phyloP scores from a whole-genome alignment of 2,888 invertebrate species.

The Griposia aprilina region DNA sequence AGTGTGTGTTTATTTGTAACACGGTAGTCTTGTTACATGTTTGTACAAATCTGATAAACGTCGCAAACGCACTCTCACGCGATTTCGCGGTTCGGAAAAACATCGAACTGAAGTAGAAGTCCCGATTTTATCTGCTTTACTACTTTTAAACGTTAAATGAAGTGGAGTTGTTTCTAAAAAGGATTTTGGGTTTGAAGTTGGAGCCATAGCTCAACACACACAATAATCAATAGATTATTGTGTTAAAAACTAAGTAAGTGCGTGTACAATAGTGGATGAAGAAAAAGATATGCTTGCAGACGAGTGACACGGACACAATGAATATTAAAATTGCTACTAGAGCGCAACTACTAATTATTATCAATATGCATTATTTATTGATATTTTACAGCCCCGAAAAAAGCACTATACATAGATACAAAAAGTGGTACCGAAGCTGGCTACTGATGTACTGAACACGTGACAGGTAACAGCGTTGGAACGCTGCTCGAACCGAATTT shows the following conservation, averaged over 20 bases:
- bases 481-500: slow-evolving; percentile 43
- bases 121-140: slow-evolving; percentile 58
- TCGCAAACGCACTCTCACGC: slow-evolving; percentile 76
- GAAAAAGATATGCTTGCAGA: background rate
- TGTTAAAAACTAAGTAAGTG: background rate
- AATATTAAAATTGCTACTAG: background rate
- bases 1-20: slow-evolving; percentile 78
- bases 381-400: background rate
- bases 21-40: slow-evolving; percentile 80
- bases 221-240: no score
- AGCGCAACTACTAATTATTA: no score
- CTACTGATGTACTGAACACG: slow-evolving; percentile 65
- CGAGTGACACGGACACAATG: no score
- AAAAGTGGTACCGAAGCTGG: slow-evolving; percentile 26
- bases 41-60: slow-evolving; percentile 81
- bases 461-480: slow-evolving; percentile 33
- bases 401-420: background rate
- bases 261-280: background rate
- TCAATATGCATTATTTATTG: background rate
- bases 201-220: no score
- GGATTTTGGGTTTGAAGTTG: background rate
- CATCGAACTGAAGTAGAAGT: slow-evolving; percentile 58
- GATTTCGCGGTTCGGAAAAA: slow-evolving; percentile 73
- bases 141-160: slow-evolving; percentile 55
- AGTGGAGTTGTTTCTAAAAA: slow-evolving; percentile 21